Evolutionary conservation across 2,888 invertebrate species (phyloP), one percentile per base, ranked within the genome.

Genomic region (Zaprionus obscuricornis): DNA sequence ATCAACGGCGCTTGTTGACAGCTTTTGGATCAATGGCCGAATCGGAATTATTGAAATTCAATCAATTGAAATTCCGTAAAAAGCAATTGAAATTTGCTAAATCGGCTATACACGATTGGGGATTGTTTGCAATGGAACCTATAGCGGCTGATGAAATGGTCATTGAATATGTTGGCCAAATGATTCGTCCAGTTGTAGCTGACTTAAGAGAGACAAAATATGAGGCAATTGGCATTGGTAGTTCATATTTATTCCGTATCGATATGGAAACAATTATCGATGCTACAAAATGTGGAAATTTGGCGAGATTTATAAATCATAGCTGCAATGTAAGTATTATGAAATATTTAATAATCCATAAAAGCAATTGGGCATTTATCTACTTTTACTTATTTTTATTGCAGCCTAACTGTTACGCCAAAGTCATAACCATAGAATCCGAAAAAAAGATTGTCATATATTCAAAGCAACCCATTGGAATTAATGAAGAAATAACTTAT

Each of bases 101-200:
- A 87, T 98, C 98, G 39, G 96, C 96, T 29, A 99, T 99, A 87
- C 99, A 99, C 92, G 98, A 99, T 90, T 99, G 99, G 99, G 99
- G 99, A 43, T 91, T 99, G 66, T 99, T 99, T 90, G 99, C 99
- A 2, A 94, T 97, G 95, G 99, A 99, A 91, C 96, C 97, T n/a
- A 99, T 99, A 76, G 98, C 97, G 1, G 97, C 98, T 0, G 99
- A 99, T 90, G 99, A 99, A 92, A 99, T 99, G 99, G 99, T 98
- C 69, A 98, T 99, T 67, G 99, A 99, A 91, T 99, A 99, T 91
- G 98, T 99, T 42, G 99, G 99, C 0, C 98, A 99, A 91, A 96
- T 96, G 94, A 94, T 98, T 64, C 93, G 98, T 47, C 96, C 97
- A 2, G 93, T 96, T 50, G 95, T 99, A 50, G 99, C 99, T 22